phyloP scores from a whole-genome alignment of 2,113 vertebrate genomes.

The Choloepus hoffmanni region DNA sequence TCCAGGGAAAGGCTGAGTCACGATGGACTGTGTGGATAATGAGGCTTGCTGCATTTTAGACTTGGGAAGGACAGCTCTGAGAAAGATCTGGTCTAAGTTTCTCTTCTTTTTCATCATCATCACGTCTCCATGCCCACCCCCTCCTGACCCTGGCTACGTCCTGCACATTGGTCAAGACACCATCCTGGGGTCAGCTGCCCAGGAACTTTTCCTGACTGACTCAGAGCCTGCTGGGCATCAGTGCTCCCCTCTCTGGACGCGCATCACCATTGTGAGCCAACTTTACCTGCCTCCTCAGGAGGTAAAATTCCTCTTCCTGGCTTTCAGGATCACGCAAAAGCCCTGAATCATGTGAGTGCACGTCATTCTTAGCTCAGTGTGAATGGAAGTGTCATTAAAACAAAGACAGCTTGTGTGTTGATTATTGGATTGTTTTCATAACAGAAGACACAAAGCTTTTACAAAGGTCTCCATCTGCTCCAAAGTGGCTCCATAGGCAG shows the following conservation, averaged over 20 bases:
- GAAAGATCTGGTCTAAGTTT: no score
- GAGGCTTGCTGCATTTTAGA: fast-evolving
- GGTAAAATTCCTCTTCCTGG: not conserved
- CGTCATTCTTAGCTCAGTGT: not conserved
- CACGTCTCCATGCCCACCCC: not conserved
- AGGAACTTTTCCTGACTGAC: not conserved
- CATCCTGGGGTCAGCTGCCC: not conserved
- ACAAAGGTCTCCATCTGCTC: not conserved
- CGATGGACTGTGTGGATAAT: not conserved
- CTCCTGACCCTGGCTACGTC: not conserved
- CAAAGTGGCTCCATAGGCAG: not conserved
- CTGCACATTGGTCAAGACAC: not conserved
- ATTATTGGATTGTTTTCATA: not conserved
- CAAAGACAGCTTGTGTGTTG: not conserved
- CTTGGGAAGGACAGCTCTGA: fast-evolving
- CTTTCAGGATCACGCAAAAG: not conserved
- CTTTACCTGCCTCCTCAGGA: not conserved
- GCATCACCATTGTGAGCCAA: no score
- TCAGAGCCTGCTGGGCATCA: fast-evolving
- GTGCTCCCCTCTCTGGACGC: fast-evolving
- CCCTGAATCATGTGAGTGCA: fast-evolving
- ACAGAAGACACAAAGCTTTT: not conserved
- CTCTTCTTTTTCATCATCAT: fast-evolving
- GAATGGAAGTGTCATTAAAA: not conserved
- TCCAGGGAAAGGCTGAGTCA: not conserved